A percentile compares a stretch with the other conserved stretches of the same genome.
These are phyloP conservation scores for Alentia gelatinosa DNA, from an alignment of 2,888 invertebrate species.

Conservation along the genomic window DNA sequence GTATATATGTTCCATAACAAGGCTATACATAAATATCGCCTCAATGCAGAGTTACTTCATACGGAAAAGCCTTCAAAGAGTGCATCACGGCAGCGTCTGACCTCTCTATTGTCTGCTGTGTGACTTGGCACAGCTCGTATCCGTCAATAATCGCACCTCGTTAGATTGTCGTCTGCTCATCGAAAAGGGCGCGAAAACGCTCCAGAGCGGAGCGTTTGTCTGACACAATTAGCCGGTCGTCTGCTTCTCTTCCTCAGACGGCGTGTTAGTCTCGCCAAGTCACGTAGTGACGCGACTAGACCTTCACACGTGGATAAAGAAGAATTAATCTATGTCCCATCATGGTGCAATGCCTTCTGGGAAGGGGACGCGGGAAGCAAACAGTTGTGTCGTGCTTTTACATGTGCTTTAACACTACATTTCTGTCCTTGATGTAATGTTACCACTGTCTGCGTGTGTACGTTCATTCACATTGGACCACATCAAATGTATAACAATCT, in stretches of 20 bases:
- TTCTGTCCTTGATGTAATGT: too few relatives aligned
- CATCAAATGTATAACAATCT: too few relatives aligned
- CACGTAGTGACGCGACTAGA: neutral
- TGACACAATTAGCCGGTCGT: neutral
- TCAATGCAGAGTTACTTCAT: neutral
- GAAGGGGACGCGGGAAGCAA: too few relatives aligned
- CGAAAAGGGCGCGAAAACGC: neutral
- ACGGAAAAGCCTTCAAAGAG: neutral
- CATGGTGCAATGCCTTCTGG: neutral
- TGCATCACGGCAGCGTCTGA: neutral
- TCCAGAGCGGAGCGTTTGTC: neutral
- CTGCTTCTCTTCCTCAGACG: neutral
- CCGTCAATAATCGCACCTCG: neutral
- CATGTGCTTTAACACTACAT: too few relatives aligned
- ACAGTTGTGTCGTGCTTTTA: too few relatives aligned
- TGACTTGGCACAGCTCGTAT: neutral
- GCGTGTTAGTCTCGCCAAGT: neutral
- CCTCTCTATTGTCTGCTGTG: neutral
- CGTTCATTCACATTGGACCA: too few relatives aligned
- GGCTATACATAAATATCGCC: conserved; percentile 11
- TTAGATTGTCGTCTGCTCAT: neutral
- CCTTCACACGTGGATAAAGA: neutral
- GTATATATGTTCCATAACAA: neutral
- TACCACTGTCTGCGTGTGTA: too few relatives aligned
- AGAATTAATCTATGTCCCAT: neutral